Evolutionary conservation across 2,888 invertebrate genomes (phyloP), one percentile per base, ranked within the genome.

Genomic region (Hoplodrina blanda): DNA sequence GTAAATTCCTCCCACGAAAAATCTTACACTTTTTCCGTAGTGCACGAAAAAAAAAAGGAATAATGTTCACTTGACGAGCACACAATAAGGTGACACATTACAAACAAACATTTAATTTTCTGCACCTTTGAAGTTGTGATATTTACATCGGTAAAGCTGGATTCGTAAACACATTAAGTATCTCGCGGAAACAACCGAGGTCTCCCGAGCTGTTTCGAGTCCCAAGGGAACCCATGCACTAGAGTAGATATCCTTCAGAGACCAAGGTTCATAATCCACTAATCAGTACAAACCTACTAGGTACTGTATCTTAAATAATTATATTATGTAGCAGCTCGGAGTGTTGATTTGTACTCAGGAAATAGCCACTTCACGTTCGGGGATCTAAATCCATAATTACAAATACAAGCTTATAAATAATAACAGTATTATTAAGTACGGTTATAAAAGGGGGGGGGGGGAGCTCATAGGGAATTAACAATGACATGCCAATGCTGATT

Each of bases 121-220:
- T 17, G 15, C 49, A 73, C 55, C 62, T 61, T 66, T 62, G 41
- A 61, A 64, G 55, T 74, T 62, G 64, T 73, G 59, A 66, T 69
- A 69, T 76, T 73, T 63, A 68, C 82, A 61, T 69, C 55, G 37
- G 46, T 69, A 72, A 80, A 73, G 60, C 65, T 77, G 73, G 62
- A 63, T 77, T 62, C 55, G 37, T 64, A 82, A 73, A 82, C 69
- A 73, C 65, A 73, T 78, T 68, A 76, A 61, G 50, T 59, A 61
- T 65, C 54, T 62, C 3, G 20, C 61, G 61, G 64, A 71, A 76
- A 69, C 7, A 62, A 37, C 53, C 64, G 67, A 77, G 49, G 44
- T 62, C 60, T 66, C 52, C 67, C 73, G 57, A 80, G 53, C 59
- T 17, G 33, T 60, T 62, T 56, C 71, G 63, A 72, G 25, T 56